Evolutionary conservation across 2,888 invertebrate species (phyloP).

Genomic region (Bruchidius siliquastri): DNA sequence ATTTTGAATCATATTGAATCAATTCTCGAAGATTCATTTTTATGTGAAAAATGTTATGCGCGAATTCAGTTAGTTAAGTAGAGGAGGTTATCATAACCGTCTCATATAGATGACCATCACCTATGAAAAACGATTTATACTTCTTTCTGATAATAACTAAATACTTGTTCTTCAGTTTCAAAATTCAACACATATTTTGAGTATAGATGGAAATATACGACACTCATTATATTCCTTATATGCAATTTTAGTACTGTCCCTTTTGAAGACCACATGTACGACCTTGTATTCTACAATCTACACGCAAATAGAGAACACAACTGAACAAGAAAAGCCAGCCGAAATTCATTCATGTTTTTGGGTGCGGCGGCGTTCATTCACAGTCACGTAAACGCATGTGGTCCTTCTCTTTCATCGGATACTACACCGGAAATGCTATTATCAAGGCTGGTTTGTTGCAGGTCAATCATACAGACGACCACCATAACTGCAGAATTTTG

Average conservation of each 20-base stretch:
- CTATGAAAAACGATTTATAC: too few species aligned
- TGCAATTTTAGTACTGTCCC: neutral
- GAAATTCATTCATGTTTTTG: neutral
- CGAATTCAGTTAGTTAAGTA: too few species aligned
- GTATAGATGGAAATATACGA: too few species aligned
- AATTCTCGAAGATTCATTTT: too few species aligned
- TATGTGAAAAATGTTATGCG: too few species aligned
- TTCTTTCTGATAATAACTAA: too few species aligned
- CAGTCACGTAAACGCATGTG: neutral
- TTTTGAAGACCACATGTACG: neutral
- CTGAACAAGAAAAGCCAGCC: neutral
- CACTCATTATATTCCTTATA: too few species aligned
- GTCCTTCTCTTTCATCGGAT: neutral
- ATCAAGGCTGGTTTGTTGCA: neutral
- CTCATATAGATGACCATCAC: too few species aligned
- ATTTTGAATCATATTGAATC: too few species aligned
- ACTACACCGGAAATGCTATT: neutral
- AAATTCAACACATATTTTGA: too few species aligned
- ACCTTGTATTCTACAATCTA: neutral
- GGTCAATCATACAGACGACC: neutral
- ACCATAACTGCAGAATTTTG: neutral
- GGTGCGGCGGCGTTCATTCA: neutral
- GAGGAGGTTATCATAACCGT: too few species aligned
- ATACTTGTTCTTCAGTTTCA: too few species aligned
- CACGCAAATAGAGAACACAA: neutral